phyloP scores from a whole-genome alignment of 2,888 invertebrate species.

The Cordilura impudica region DNA sequence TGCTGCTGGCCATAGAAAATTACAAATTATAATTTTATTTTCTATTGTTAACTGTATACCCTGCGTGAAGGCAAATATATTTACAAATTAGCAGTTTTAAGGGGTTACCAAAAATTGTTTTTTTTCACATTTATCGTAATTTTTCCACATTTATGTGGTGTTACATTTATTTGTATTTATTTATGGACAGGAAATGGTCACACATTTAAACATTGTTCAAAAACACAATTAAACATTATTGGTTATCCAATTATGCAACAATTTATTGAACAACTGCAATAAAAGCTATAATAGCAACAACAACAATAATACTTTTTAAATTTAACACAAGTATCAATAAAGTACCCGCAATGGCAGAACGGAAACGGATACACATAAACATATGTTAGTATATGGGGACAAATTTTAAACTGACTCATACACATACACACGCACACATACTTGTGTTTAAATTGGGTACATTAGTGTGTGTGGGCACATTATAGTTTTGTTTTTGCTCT shows the following conservation, averaged over 20 bases:
- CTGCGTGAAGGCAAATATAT: too few relatives aligned
- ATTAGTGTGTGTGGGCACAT: not conserved
- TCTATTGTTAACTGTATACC: too few relatives aligned
- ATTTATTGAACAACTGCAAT: slow-evolving; percentile 59
- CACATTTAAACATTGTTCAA: slow-evolving; percentile 8
- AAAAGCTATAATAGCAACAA: slow-evolving; percentile 37
- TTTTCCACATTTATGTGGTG: too few relatives aligned
- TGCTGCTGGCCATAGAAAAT: too few relatives aligned
- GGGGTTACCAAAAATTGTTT: too few relatives aligned
- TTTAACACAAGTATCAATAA: slow-evolving; percentile 22
- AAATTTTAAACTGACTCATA: slow-evolving; percentile 24
- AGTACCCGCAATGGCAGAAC: slow-evolving; percentile 36
- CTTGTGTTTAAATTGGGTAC: slow-evolving; percentile 3
- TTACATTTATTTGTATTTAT: slow-evolving; percentile 30
- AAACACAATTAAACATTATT: slow-evolving; percentile 61
- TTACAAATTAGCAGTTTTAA: too few relatives aligned
- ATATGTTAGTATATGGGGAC: slow-evolving; percentile 33
- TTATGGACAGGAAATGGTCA: not conserved
- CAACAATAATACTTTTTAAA: slow-evolving; percentile 39
- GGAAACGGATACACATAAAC: slow-evolving; percentile 40
- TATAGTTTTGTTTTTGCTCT: not conserved
- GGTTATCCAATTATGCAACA: slow-evolving; percentile 60
- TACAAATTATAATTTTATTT: too few relatives aligned
- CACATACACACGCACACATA: not conserved
- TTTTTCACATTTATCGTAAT: too few relatives aligned